phyloP scores from a whole-genome alignment of 1,140 invertebrate species.

The Drosophila repletoides region DNA sequence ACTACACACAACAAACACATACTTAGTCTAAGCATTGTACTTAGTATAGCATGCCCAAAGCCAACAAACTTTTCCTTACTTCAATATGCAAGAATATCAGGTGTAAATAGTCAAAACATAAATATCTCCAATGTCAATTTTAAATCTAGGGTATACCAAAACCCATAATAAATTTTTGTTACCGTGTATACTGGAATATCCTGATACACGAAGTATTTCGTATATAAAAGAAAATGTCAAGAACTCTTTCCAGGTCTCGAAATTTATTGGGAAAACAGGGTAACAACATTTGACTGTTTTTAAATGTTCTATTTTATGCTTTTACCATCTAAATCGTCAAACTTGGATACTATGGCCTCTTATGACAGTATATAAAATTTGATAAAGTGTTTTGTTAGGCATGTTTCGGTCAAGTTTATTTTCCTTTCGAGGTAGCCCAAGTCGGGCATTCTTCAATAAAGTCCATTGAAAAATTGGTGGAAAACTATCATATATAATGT shows the following conservation, averaged over 20 bases:
- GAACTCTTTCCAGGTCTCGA: not conserved
- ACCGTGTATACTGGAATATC: not conserved
- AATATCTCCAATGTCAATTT: conserved; percentile 31
- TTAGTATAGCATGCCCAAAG: conserved; percentile 43
- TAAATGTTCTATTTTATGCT: too few species aligned
- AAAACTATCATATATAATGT: too few species aligned
- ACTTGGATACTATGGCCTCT: too few species aligned
- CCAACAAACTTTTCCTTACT: conserved; percentile 61
- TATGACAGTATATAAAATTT: too few species aligned
- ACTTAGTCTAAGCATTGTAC: conserved; percentile 33
- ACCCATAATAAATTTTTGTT: conserved; percentile 21
- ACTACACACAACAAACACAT: not conserved
- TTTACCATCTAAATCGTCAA: too few species aligned
- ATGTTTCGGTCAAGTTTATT: too few species aligned
- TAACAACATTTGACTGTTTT: too few species aligned
- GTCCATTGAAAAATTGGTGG: too few species aligned
- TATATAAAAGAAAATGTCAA: conserved; percentile 11
- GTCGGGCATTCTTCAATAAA: too few species aligned
- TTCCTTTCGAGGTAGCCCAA: too few species aligned
- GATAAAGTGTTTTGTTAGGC: too few species aligned
- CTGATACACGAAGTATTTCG: conserved; percentile 4
- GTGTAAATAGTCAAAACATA: conserved; percentile 67
- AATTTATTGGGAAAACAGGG: not conserved
- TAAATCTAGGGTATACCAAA: conserved; percentile 2
- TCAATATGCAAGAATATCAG: conserved; percentile 55